Evolutionary conservation across 2,888 invertebrate species (phyloP).

Genomic region (Drosophila nr. medialis): DNA sequence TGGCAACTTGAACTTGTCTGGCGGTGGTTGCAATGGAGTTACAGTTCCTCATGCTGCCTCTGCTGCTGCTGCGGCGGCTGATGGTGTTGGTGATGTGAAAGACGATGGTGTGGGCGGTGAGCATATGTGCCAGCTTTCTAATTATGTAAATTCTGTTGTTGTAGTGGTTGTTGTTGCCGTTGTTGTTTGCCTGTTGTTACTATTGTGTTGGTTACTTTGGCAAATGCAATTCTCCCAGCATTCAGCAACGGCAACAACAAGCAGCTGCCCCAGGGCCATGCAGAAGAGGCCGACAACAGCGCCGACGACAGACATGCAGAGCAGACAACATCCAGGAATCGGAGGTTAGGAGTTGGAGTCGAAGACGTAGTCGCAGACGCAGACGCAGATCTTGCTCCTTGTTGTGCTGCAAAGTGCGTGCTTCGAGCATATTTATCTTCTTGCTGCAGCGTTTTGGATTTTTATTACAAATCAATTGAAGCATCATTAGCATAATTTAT

Average conservation of each 20-base stretch:
- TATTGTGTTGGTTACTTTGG: constrained; percentile 36
- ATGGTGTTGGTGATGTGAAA: constrained; percentile 7
- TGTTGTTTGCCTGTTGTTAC: constrained; percentile 23
- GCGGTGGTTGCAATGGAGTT: constrained; percentile 45
- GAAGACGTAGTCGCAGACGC: constrained; percentile 20
- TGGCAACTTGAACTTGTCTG: constrained; percentile 79
- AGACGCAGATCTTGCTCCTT: constrained; percentile 36
- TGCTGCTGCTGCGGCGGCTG: background rate
- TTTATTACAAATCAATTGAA: constrained; percentile 85
- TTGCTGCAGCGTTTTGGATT: constrained; percentile 81
- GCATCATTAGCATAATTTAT: constrained; percentile 85
- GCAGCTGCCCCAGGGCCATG: constrained; percentile 40
- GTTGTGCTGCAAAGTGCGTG: constrained; percentile 80
- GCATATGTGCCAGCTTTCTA: constrained; percentile 78
- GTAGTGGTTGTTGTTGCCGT: constrained; percentile 16
- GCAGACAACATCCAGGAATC: constrained; percentile 33
- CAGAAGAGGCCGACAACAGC: constrained; percentile 24
- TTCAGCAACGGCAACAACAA: constrained; percentile 32
- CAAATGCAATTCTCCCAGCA: constrained; percentile 38
- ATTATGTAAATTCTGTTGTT: constrained; percentile 70
- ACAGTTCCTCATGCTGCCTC: constrained; percentile 23
- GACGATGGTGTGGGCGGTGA: constrained; percentile 56
- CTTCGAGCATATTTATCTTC: constrained; percentile 84
- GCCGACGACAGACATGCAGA: constrained; percentile 33
- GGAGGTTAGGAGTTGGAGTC: constrained; percentile 17